phyloP scores from a whole-genome alignment of 2,888 invertebrate species.

The Deilephila elpenor region DNA sequence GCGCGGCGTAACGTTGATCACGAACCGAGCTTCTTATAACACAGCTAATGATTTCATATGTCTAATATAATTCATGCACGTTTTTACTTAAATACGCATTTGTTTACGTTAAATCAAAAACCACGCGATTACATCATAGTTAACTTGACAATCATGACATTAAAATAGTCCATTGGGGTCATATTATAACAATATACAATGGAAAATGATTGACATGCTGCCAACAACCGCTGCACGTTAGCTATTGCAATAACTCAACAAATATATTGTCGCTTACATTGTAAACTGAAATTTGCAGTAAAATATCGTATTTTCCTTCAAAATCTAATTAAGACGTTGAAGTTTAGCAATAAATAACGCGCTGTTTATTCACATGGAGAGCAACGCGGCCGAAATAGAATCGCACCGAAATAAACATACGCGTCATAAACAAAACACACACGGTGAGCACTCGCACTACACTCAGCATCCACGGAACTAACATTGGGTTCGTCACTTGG shows the following conservation, averaged over 20 bases:
- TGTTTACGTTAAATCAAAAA: not conserved
- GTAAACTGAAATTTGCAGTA: slow-evolving; percentile 12
- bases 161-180: slow-evolving; percentile 21
- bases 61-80: not conserved
- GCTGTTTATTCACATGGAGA: slow-evolving; percentile 70
- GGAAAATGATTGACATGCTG: slow-evolving; percentile 20
- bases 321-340: slow-evolving; percentile 34
- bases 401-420: slow-evolving; percentile 71
- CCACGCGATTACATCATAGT: slow-evolving; percentile 2
- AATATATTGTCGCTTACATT: slow-evolving; percentile 7
- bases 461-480: slow-evolving; percentile 46
- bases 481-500: slow-evolving; percentile 45
- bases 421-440: slow-evolving; percentile 57
- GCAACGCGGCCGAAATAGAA: slow-evolving; percentile 71
- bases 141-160: slow-evolving; percentile 14
- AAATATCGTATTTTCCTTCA: slow-evolving; percentile 17
- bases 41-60: not conserved
- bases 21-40: not conserved
- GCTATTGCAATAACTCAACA: not conserved
- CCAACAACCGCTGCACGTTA: slow-evolving; percentile 13
- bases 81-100: no score
- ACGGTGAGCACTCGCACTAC: slow-evolving; percentile 56
- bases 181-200: slow-evolving; percentile 27
- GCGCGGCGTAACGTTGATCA: not conserved
- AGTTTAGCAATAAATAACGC: slow-evolving; percentile 56